Conservation (phyloP, 2,888 invertebrate species). For the Leptinotarsa tumamoca region DNA sequence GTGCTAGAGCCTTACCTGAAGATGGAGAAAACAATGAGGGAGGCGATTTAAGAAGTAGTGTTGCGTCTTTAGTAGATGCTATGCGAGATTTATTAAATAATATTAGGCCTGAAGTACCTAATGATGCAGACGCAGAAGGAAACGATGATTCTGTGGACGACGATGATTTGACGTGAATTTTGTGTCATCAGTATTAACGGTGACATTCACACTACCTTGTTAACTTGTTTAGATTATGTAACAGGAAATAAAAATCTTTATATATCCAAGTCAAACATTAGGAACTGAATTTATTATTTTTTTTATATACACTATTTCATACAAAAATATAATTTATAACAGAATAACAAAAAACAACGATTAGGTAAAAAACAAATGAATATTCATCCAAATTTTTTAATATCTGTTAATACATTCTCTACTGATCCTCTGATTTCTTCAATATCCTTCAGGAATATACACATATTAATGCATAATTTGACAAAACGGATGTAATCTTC, state of each 20-base stretch:
- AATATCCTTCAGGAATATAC: conserved; percentile 56
- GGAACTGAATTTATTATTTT: conserved; percentile 18
- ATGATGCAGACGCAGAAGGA: conserved; percentile 68
- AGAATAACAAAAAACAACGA: not conserved
- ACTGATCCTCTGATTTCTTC: conserved; percentile 44
- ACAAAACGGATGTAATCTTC: conserved; percentile 49
- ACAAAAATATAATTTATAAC: conserved; percentile 14
- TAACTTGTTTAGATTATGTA: conserved; percentile 46
- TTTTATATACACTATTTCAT: conserved; percentile 7
- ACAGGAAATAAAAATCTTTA: conserved; percentile 38
- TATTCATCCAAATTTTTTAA: conserved; percentile 41
- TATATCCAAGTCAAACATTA: conserved; percentile 30
- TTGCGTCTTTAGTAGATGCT: conserved; percentile 77
- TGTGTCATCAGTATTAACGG: conserved; percentile 27
- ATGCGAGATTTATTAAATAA: conserved; percentile 79
- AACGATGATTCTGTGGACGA: conserved; percentile 69
- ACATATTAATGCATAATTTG: conserved; percentile 50
- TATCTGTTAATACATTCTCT: conserved; percentile 48
- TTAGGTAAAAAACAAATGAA: conserved; percentile 14
- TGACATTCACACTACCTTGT: conserved; percentile 32
- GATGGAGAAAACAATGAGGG: conserved; percentile 60
- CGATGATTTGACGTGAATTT: conserved; percentile 62
- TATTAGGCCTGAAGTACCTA: conserved; percentile 72
- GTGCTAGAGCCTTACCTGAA: conserved; percentile 61
- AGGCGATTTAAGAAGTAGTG: conserved; percentile 73